Conservation (phyloP, 2,113 vertebrate species). For the Pelmatolapia mariae region DNA sequence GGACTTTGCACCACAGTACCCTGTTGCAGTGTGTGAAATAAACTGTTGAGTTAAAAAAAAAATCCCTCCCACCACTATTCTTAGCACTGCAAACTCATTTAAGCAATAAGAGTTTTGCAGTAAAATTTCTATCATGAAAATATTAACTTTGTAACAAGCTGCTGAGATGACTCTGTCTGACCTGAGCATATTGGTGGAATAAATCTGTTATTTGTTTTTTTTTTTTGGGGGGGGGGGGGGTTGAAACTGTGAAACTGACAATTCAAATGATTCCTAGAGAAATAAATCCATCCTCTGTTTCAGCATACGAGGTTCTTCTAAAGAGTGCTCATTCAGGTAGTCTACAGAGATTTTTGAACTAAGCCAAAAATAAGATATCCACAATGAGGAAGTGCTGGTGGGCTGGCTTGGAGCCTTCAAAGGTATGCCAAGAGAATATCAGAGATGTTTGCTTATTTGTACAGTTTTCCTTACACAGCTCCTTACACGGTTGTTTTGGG, state of each 20-base stretch:
- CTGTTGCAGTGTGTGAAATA: conserved; percentile 8
- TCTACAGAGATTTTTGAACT: not conserved
- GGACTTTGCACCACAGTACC: conserved; percentile 29
- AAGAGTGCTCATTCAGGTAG: not conserved
- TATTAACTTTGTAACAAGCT: not conserved
- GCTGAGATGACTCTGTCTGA: not conserved
- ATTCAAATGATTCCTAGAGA: not conserved
- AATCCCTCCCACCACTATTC: conserved; percentile 11
- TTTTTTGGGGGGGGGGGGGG: accelerated
- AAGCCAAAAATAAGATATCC: not conserved
- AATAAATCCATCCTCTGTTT: not conserved
- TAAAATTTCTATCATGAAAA: not conserved
- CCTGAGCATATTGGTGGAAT: not conserved
- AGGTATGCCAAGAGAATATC: not conserved
- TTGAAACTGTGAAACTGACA: not conserved
- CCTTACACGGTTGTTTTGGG: not conserved
- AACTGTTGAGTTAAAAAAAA: conserved; percentile 29
- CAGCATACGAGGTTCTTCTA: not conserved
- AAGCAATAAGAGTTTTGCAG: not conserved
- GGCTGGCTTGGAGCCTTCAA: not conserved
- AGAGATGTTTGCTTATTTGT: not conserved
- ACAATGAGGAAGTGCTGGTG: not conserved
- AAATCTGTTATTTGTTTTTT: not conserved
- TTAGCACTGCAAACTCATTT: not conserved
- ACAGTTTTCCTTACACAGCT: not conserved